These are phyloP conservation scores for Syngnathus floridae DNA, from an alignment of 2,113 vertebrate species.

Conservation along the genomic window DNA sequence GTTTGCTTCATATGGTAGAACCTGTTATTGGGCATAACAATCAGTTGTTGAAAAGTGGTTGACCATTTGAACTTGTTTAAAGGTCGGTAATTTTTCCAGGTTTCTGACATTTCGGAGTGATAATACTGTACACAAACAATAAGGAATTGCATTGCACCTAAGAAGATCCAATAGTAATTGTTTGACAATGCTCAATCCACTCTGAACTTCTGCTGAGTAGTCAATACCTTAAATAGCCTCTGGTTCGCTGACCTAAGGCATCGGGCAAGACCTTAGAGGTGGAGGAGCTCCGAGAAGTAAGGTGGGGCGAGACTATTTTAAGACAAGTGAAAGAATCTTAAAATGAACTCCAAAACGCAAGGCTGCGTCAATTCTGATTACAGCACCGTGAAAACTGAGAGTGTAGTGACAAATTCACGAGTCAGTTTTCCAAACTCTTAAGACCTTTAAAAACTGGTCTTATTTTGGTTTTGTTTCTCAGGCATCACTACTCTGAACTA, in stretches of 20 bases:
- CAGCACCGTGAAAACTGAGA: background rate
- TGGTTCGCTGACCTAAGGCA: too few relatives aligned
- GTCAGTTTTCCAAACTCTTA: background rate
- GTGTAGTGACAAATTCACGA: background rate
- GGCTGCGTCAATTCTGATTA: background rate
- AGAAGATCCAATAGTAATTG: too few relatives aligned
- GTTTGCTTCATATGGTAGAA: background rate
- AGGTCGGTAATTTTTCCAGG: background rate
- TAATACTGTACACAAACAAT: background rate
- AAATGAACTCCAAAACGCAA: too few relatives aligned
- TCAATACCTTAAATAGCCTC: too few relatives aligned
- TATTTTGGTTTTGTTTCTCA: slow-evolving; percentile 16
- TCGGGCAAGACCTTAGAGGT: too few relatives aligned
- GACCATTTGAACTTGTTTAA: background rate
- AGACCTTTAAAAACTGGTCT: background rate
- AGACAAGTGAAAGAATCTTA: too few relatives aligned
- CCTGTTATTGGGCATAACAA: background rate
- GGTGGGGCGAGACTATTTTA: too few relatives aligned
- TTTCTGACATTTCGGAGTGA: background rate
- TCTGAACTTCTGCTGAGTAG: too few relatives aligned
- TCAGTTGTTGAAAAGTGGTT: background rate
- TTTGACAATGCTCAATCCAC: too few relatives aligned
- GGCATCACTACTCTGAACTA: slow-evolving; percentile 59
- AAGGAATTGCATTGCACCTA: background rate
- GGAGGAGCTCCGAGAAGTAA: too few relatives aligned